phyloP scores from a whole-genome alignment of 2,888 invertebrate species.

The Eucera pruinosa region DNA sequence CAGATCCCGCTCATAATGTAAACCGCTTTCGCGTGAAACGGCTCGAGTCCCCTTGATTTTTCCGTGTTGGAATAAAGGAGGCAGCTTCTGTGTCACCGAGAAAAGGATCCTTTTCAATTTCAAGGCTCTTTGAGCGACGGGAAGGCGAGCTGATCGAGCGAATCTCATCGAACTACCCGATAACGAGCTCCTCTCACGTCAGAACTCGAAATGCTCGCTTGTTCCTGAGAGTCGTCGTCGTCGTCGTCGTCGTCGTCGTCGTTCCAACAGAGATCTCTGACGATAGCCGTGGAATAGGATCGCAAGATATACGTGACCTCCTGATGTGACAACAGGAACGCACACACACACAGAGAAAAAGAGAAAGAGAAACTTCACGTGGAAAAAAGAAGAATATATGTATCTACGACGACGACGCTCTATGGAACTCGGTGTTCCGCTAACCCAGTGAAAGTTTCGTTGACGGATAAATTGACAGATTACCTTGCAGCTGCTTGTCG shows the following conservation, averaged over 20 bases:
- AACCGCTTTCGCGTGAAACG: constrained; percentile 12
- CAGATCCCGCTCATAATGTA: constrained; percentile 6
- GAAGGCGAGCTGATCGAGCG: constrained; percentile 39
- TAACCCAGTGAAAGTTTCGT: constrained; percentile 58
- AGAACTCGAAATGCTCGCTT: constrained; percentile 36
- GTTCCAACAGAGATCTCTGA: constrained; percentile 32
- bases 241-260: constrained; percentile 19
- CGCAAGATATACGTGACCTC: constrained; percentile 52
- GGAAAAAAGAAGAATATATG: constrained; percentile 46
- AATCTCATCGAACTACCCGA: constrained; percentile 47
- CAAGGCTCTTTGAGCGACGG: constrained; percentile 42
- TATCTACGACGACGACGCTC: too few species aligned
- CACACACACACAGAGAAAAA: too few species aligned
- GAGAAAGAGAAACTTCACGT: too few species aligned
- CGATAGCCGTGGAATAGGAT: constrained; percentile 46
- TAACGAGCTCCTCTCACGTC: constrained; percentile 52
- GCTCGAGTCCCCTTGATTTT: not conserved
- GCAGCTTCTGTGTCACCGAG: constrained; percentile 6
- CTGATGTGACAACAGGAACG: constrained; percentile 21
- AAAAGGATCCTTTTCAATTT: constrained; percentile 51
- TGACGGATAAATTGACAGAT: constrained; percentile 66
- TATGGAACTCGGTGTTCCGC: constrained; percentile 18
- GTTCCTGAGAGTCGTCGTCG: constrained; percentile 40
- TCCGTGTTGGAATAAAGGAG: constrained; percentile 15
- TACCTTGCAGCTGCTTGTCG: constrained; percentile 53